Base-by-base conservation (phyloP, 2,113 vertebrate species). In the Oreochromis niloticus region DNA sequence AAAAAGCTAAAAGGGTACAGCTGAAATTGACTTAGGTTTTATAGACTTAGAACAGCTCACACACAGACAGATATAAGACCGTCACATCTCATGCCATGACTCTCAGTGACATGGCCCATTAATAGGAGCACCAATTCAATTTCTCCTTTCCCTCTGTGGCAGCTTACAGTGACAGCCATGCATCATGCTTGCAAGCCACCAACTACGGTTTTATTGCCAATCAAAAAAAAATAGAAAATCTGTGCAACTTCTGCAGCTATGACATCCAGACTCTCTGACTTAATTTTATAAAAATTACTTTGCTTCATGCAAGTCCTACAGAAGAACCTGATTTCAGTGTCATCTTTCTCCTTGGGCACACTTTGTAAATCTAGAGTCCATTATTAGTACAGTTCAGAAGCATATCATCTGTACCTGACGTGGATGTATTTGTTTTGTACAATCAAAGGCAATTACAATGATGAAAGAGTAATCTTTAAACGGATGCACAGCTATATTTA, bases 101-200 rank as follows among this genome's bases (percentile, higher is more conserved):
- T 36, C 46, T 86, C 75, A 63, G 54, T 91, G 89, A 86, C 90
- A 94, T 52, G 75, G 55, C n/a, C 78, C 91, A 87, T 92, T 88
- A 91, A 85, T 88, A 54, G n/a, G 30, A 86, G 43, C 63, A 30
- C 80, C 88, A 89, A 90, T 92, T 94, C 73, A 92, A 92, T 94
- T 91, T 90, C 81, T 91, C 9, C 39, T 66, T 78, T 82, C 56
- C 85, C 71, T 89, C 81, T 81, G 87, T 85, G 57, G 87, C 87
- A 81, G 91, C 90, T 90, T 88, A 81, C 80, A 89, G 86, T 88
- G 83, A 89, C 91, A 92, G 88, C 86, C 75, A 91, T 91, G 87
- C 52, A 85, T 93, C 88, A 89, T 61, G 52, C 52, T 85, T 13
- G 7, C 54, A 81, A 80, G 36, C 82, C 87, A 84, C 68, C 75